Evolutionary conservation across 2,113 vertebrate genomes (phyloP).

Genomic region (Ranitomeya variabilis): DNA sequence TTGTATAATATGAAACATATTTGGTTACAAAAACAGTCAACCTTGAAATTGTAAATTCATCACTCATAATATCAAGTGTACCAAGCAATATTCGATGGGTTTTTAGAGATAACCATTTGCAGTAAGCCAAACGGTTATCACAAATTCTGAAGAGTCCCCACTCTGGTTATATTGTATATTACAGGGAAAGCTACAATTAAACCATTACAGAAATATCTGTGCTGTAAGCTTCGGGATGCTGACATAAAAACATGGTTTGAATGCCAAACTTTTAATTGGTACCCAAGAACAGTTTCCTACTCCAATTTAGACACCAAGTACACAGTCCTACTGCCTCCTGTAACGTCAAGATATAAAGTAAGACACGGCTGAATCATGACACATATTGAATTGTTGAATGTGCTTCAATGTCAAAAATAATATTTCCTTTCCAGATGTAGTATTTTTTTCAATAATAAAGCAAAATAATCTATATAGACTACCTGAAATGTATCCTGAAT

Average conservation of each 20-base stretch:
- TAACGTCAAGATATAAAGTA: not conserved
- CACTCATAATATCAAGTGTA: not conserved
- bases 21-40: not conserved
- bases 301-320: not conserved
- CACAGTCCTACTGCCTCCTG: not conserved
- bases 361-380: conserved; percentile 16
- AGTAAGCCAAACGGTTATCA: not conserved
- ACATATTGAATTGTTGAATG: not conserved
- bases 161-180: conserved; percentile 25
- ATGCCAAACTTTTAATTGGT: conserved; percentile 43
- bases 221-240: not conserved
- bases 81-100: not conserved
- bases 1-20: too few species aligned
- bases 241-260: conserved; percentile 14
- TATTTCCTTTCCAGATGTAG: not conserved
- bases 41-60: not conserved
- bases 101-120: not conserved
- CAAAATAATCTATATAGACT: not conserved
- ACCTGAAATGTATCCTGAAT: not conserved
- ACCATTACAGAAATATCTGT: conserved; percentile 5
- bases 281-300: not conserved
- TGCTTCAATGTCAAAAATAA: not conserved
- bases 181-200: not conserved
- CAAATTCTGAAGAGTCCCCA: not conserved
- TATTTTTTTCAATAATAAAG: conserved; percentile 27